Evolutionary conservation across 92 coral and sea anemone species (phyloP), one percentile per base, ranked within the genome.

Genomic region (Porites rus): DNA sequence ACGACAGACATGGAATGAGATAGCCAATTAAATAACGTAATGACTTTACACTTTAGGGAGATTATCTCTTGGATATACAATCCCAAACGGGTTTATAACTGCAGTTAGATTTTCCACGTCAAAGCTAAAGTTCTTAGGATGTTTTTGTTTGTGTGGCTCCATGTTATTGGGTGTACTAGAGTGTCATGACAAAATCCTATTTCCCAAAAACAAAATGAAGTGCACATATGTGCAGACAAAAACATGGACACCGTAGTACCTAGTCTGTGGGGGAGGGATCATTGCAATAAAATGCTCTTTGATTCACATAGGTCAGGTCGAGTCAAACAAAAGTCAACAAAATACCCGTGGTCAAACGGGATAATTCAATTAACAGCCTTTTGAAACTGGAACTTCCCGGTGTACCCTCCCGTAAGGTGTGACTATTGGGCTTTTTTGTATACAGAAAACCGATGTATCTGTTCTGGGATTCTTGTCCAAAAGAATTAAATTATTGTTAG

Each of bases 1-100:
- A 81, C 51, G 77, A 69, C 53, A 81, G 86, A 81, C 77, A 71
- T 14, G 86, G 77, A 62, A 81, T 72, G 28, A 24, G 77, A 81
- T 74, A 81, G 51, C 38, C 64, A 81, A 31, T 81, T 81, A 81
- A 81, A 74, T 74, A 17, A 74, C 63, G 54, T 52, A 62, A 74
- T 22, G 46, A 53, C 28, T 52, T 58, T 14, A 28, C 69, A 13
- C 77, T 31, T 81, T 81, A 8, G 24, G 69, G 59, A 67, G 69
- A 1, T 71, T 63, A 69, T 31, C 77, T n/a, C 54, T 66, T 17
- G 17, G 18, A 74, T 21, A 8, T 1, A 61, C 59, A 59, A 51
- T 8, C 38, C 52, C 31, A 64, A 4, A 28, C 38, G 5, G 18
- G 63, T 70, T 22, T 10, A 46, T 38, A 20, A 22, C 13, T 4